Conservation (phyloP, 2,888 invertebrate genomes). For the Micoletzkya japonica region DNA sequence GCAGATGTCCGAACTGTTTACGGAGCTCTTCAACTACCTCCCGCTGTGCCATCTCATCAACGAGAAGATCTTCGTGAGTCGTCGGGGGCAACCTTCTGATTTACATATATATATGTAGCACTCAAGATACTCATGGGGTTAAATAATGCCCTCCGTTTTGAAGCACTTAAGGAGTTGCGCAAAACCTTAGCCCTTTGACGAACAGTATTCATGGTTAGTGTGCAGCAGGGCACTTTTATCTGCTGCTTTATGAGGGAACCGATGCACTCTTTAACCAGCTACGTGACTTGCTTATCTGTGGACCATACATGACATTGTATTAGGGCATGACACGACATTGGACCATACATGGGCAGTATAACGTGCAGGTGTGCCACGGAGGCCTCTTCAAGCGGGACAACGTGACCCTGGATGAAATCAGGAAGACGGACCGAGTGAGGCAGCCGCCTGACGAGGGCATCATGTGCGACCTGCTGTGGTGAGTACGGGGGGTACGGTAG, state of each 20-base stretch:
- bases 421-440: constrained; percentile 84
- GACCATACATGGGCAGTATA: too few relatives aligned
- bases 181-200: too few relatives aligned
- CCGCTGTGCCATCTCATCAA: constrained; percentile 95
- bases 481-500: too few relatives aligned
- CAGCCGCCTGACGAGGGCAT: constrained; percentile 96
- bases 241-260: too few relatives aligned
- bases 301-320: too few relatives aligned
- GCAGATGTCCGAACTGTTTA: constrained; percentile 95
- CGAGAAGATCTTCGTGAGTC: constrained; percentile 74
- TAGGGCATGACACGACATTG: too few relatives aligned
- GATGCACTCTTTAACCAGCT: too few relatives aligned
- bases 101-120: constrained; percentile 11
- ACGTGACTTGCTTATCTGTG: too few relatives aligned
- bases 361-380: constrained; percentile 87
- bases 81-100: constrained; percentile 1
- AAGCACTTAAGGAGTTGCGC: not conserved
- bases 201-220: too few relatives aligned
- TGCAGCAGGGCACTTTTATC: too few relatives aligned
- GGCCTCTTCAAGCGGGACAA: constrained; percentile 91
- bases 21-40: constrained; percentile 96
- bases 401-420: constrained; percentile 88
- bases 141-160: too few relatives aligned
- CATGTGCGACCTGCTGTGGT: constrained; percentile 99
- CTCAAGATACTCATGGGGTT: too few relatives aligned